phyloP scores from a whole-genome alignment of 92 coral and sea anemone species.

The Heliopora coerulea region DNA sequence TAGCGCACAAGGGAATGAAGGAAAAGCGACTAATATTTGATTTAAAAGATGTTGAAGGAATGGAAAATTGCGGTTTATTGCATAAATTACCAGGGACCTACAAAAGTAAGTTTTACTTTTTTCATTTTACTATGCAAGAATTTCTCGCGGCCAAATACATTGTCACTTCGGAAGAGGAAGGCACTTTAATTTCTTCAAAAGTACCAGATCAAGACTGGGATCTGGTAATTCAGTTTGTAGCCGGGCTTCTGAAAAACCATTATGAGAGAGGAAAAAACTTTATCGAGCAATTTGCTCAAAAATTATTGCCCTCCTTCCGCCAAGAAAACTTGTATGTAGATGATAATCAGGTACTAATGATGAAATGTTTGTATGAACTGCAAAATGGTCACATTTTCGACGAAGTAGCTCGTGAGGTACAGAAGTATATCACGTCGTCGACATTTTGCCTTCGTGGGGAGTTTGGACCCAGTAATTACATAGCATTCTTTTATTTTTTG shows the following conservation, averaged over 20 bases:
- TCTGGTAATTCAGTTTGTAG: conserved; percentile 9
- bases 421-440: not conserved
- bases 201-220: not conserved
- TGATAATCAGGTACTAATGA: not conserved
- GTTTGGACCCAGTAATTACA: not conserved
- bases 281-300: not conserved
- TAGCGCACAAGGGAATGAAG: not conserved
- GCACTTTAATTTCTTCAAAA: not conserved
- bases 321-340: not conserved
- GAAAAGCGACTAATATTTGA: not conserved
- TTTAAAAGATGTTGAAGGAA: not conserved
- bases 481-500: too few species aligned
- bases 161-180: not conserved
- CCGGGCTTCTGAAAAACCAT: conserved; percentile 4
- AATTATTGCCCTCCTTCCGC: not conserved
- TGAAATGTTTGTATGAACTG: conserved; percentile 5
- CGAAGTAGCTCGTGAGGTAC: not conserved
- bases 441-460: too few species aligned
- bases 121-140: conserved; percentile 26
- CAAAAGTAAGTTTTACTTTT: not conserved
- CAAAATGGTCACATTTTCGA: not conserved
- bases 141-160: conserved; percentile 23
- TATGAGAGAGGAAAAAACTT: not conserved
- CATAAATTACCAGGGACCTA: not conserved
- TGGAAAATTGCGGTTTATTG: conserved; percentile 6